Percentiles rank a stretch among this genome's conserved stretches.
Evolutionary conservation across 2,113 vertebrate species (phyloP).

Genomic region (Apeltes quadracus): DNA sequence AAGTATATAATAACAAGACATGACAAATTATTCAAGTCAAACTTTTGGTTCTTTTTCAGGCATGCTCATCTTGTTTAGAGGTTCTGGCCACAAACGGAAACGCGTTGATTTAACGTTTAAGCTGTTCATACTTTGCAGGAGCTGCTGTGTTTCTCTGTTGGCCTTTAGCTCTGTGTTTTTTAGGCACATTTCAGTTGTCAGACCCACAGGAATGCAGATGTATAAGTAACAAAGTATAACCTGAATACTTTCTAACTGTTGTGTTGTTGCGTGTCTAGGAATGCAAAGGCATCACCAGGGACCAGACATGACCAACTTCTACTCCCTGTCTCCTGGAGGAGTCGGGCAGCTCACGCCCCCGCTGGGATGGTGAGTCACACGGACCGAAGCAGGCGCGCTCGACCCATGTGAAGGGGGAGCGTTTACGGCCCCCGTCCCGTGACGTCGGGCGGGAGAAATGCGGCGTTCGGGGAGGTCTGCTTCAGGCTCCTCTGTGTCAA

Average conservation of each 20-base stretch:
- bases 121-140: neutral
- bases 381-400: slow-evolving; percentile 10
- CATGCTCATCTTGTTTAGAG: neutral
- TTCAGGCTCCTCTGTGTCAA: slow-evolving; percentile 66
- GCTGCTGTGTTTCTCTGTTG: neutral
- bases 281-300: slow-evolving; percentile 94
- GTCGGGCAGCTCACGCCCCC: slow-evolving; percentile 97
- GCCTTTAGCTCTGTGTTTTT: neutral
- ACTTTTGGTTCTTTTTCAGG: neutral
- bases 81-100: neutral
- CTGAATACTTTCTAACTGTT: neutral
- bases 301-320: slow-evolving; percentile 95
- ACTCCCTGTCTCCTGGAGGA: slow-evolving; percentile 93
- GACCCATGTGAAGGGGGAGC: slow-evolving; percentile 37
- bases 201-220: neutral
- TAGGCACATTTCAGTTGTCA: neutral
- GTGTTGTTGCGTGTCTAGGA: slow-evolving; percentile 77
- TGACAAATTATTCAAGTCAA: neutral
- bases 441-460: too few species aligned
- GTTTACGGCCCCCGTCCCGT: slow-evolving; percentile 10
- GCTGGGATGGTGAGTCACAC: slow-evolving; percentile 91
- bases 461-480: slow-evolving; percentile 56
- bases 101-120: neutral
- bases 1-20: neutral
- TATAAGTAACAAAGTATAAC: neutral